Base-by-base conservation (phyloP, 2,113 vertebrate genomes). In the Rhadina sibilatrix region DNA sequence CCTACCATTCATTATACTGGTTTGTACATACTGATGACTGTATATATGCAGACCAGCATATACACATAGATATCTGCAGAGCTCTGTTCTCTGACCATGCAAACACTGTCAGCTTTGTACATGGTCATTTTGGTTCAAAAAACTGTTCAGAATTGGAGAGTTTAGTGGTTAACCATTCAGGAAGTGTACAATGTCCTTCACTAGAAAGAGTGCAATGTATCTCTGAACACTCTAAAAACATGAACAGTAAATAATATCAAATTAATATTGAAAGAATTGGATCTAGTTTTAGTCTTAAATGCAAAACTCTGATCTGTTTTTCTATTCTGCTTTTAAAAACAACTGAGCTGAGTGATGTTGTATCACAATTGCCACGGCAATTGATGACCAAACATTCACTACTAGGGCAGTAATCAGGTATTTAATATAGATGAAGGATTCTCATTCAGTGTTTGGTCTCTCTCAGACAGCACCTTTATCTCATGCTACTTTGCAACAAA, bases 131-230 rank as follows among this genome's bases (percentile, higher is more conserved):
- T 50, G 12, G 25, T 54, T 65, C 35, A 52, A 30, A 59, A 42
- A 23, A n/a, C 15, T 63, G 63, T 42, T n/a, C 46, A 50, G 37
- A 3, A 5, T 46, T 54, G 37, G 33, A n/a, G 14, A 70, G 46
- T 81, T 52, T 53, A 53, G 38, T 33, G 47, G 14, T 40, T 72
- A 47, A 60, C 33, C 0, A 0, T 59, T 81, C 16, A 25, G 60
- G 22, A 75, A 57, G 68, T 0, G 0, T 44, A 33, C 9, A 35
- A 3, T 5, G 3, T 42, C 12, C 15, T 75, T 71, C 9, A 27
- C 11, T 54, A 44, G n/a, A 54, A 53, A 54, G 18, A 52, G 4
- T 12, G 35, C 4, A 46, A 10, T 21, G 9, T 44, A 71, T 8
- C 11, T 81, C 64, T 84, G 65, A 49, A 75, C 31, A 27, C 4